Percentiles rank a stretch among this genome's conserved stretches.
phyloP scores from a whole-genome alignment of 30 jellyfish, hydroid and myxozoan species.

The Hydractinia symbiolongicarpus region DNA sequence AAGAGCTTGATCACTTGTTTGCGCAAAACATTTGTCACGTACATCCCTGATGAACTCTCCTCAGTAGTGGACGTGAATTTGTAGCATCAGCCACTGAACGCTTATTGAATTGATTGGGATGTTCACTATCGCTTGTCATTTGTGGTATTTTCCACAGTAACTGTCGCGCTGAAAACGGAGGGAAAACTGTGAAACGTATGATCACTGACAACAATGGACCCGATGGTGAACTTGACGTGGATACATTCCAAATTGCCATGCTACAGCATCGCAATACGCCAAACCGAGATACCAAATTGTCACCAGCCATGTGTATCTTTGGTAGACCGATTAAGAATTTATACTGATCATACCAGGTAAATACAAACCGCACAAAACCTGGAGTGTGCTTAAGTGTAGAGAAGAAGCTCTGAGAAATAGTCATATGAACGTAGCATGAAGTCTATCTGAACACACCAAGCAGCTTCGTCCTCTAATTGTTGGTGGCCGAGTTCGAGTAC shows the following conservation, averaged over 20 bases:
- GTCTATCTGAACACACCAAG: neutral
- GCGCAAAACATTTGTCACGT: neutral
- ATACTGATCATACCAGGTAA: too few species aligned
- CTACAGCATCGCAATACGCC: neutral
- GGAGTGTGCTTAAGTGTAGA: neutral
- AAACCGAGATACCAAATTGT: neutral
- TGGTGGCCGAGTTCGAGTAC: slow-evolving; percentile 14
- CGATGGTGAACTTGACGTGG: too few species aligned
- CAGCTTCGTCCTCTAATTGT: slow-evolving; percentile 12
- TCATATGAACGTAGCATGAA: neutral
- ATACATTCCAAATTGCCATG: too few species aligned
- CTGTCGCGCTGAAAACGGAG: slow-evolving; percentile 9
- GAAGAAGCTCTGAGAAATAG: neutral
- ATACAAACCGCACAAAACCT: too few species aligned
- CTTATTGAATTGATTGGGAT: slow-evolving; percentile 9
- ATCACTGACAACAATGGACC: neutral
- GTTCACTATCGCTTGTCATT: neutral
- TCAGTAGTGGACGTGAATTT: slow-evolving; percentile 17
- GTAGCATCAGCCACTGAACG: neutral
- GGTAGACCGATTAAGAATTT: neutral
- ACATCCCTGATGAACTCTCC: slow-evolving; percentile 5
- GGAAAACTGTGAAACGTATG: slow-evolving; percentile 6
- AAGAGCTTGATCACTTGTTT: neutral
- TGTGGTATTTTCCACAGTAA: slow-evolving; percentile 6
- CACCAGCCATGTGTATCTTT: slow-evolving; percentile 8